phyloP scores from a whole-genome alignment of 2,888 invertebrate species.

The Tetanocera ferruginea region DNA sequence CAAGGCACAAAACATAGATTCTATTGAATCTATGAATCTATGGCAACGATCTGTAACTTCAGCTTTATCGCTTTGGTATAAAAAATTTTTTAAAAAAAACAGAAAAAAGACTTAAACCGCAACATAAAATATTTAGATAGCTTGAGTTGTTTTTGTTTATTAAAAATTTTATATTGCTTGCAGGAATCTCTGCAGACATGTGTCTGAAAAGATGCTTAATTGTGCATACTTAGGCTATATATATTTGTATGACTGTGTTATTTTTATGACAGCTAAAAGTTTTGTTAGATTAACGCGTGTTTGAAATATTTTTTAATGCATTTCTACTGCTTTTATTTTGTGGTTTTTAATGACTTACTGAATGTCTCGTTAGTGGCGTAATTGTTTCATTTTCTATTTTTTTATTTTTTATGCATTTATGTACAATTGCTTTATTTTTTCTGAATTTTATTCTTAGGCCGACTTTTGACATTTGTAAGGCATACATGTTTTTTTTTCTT shows the following conservation, averaged over 20 bases:
- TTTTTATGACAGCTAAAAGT: neutral
- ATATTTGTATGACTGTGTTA: neutral
- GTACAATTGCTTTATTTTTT: conserved; percentile 9
- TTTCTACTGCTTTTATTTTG: conserved; percentile 5
- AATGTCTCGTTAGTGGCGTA: conserved; percentile 41
- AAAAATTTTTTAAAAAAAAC: neutral
- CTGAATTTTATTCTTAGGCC: neutral
- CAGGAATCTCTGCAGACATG: neutral
- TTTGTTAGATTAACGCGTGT: conserved; percentile 18
- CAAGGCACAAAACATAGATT: neutral
- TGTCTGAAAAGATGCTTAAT: neutral
- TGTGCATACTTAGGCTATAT: neutral
- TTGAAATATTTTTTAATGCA: conserved; percentile 4
- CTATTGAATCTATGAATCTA: neutral
- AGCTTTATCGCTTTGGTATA: neutral
- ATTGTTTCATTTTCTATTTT: conserved; percentile 27
- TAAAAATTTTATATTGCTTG: conserved; percentile 17
- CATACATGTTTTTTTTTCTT: neutral
- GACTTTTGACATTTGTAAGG: conserved; percentile 13
- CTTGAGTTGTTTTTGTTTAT: conserved; percentile 25
- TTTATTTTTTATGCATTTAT: conserved; percentile 21
- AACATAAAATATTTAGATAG: neutral
- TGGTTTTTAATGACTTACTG: conserved; percentile 36
- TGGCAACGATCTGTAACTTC: neutral
- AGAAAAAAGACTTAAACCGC: neutral